Evolutionary conservation across 2,797 vertebrate genomes (phyloP).

Genomic region (Tolypeutes matacus): DNA sequence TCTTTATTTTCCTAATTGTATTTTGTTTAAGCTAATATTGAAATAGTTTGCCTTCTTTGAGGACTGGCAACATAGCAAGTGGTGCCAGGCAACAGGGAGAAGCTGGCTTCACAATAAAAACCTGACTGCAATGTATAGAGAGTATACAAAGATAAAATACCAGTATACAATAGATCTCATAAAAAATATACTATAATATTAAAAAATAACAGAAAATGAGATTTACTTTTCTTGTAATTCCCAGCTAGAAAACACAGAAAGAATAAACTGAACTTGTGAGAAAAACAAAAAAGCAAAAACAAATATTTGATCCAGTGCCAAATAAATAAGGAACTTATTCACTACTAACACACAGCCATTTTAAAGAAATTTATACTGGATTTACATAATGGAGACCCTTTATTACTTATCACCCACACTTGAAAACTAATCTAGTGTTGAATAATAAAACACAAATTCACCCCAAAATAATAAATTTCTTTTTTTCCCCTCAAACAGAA

Average conservation of each 20-base stretch:
- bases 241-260: not conserved
- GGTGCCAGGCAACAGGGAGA: constrained; percentile 50
- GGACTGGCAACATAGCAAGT: constrained; percentile 57
- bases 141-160: constrained; percentile 33
- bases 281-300: constrained; percentile 34
- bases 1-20: constrained; percentile 65
- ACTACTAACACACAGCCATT: constrained; percentile 36
- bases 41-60: constrained; percentile 71
- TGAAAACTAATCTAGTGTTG: constrained; percentile 54
- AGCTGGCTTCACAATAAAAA: constrained; percentile 46
- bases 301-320: constrained; percentile 41
- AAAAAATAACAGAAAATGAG: constrained; percentile 45
- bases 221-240: not conserved
- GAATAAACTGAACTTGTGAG: constrained; percentile 59
- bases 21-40: constrained; percentile 76
- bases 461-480: constrained; percentile 48
- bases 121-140: not conserved
- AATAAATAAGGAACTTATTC: constrained; percentile 57
- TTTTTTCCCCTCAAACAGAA: not conserved
- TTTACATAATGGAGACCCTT: constrained; percentile 61
- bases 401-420: constrained; percentile 53
- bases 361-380: constrained; percentile 62
- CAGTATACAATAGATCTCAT: constrained; percentile 33
- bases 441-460: constrained; percentile 38
- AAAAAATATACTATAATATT: constrained; percentile 2